Evolutionary conservation across 2,113 vertebrate genomes (phyloP).

Genomic region (Tetrao urogallus): DNA sequence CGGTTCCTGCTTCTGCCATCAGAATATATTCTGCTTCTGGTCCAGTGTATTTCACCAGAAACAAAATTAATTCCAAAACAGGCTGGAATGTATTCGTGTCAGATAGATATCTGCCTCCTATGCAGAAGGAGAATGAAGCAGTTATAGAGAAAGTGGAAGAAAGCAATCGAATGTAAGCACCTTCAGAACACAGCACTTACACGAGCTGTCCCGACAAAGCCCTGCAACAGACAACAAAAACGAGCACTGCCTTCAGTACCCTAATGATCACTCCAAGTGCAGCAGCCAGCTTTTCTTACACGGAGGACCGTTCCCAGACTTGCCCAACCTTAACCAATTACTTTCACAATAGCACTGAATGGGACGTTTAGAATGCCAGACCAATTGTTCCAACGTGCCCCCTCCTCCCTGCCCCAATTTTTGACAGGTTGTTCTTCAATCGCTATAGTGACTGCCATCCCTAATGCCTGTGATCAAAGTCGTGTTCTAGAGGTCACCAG

Average conservation of each 20-base stretch:
- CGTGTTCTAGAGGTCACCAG: slow-evolving; percentile 34
- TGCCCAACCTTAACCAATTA: slow-evolving; percentile 72
- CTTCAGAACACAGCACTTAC: neutral
- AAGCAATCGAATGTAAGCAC: neutral
- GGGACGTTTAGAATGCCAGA: slow-evolving; percentile 27
- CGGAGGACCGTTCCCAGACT: neutral
- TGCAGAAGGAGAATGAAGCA: neutral
- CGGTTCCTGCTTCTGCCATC: neutral
- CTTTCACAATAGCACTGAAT: neutral
- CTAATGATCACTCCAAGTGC: neutral
- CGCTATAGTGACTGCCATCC: slow-evolving; percentile 39
- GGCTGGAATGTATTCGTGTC: neutral
- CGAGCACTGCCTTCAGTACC: neutral
- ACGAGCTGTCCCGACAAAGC: neutral
- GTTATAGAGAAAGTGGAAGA: neutral
- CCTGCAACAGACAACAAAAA: neutral
- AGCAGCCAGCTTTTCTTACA: neutral
- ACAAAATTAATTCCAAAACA: neutral
- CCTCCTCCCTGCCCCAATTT: slow-evolving; percentile 34
- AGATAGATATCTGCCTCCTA: neutral
- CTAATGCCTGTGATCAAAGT: slow-evolving; percentile 66
- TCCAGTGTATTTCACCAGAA: neutral
- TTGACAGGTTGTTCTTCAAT: slow-evolving; percentile 31
- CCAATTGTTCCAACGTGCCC: slow-evolving; percentile 44
- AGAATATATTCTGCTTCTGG: neutral